Evolutionary conservation across 2,888 invertebrate genomes (phyloP).

Genomic region (Acleris holmiana): DNA sequence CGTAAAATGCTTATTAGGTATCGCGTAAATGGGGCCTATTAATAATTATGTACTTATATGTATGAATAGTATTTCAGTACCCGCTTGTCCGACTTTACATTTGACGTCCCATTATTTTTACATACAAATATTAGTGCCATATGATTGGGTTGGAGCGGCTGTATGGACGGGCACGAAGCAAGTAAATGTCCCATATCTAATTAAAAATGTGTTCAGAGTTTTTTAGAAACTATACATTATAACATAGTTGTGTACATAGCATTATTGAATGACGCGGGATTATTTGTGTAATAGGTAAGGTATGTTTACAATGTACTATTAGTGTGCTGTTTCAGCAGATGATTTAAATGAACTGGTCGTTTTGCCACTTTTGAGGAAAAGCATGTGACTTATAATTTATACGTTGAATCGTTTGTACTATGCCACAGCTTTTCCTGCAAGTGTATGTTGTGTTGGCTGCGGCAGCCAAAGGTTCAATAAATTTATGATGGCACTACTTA

Average conservation of each 20-base stretch:
- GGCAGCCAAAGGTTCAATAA: slow-evolving; percentile 3
- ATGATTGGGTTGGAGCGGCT: slow-evolving; percentile 43
- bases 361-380: slow-evolving; percentile 1
- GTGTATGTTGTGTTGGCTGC: neutral
- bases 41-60: slow-evolving; percentile 24
- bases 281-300: slow-evolving; percentile 29
- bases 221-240: slow-evolving; percentile 74
- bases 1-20: slow-evolving; percentile 67
- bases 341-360: slow-evolving; percentile 8
- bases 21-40: slow-evolving; percentile 37
- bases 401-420: neutral
- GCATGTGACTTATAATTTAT: slow-evolving; percentile 1
- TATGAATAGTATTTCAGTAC: slow-evolving; percentile 23
- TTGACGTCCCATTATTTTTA: slow-evolving; percentile 27
- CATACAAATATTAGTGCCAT: slow-evolving; percentile 60
- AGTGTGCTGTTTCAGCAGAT: slow-evolving; percentile 13
- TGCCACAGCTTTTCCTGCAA: no score
- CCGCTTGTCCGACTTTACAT: slow-evolving; percentile 28
- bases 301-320: slow-evolving; percentile 21
- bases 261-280: slow-evolving; percentile 47
- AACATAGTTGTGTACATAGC: slow-evolving; percentile 69
- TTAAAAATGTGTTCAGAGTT: slow-evolving; percentile 80
- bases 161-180: slow-evolving; percentile 44
- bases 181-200: slow-evolving; percentile 76
- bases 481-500: neutral